phyloP scores from a whole-genome alignment of 2,888 invertebrate genomes.

The Cephus pulcher region DNA sequence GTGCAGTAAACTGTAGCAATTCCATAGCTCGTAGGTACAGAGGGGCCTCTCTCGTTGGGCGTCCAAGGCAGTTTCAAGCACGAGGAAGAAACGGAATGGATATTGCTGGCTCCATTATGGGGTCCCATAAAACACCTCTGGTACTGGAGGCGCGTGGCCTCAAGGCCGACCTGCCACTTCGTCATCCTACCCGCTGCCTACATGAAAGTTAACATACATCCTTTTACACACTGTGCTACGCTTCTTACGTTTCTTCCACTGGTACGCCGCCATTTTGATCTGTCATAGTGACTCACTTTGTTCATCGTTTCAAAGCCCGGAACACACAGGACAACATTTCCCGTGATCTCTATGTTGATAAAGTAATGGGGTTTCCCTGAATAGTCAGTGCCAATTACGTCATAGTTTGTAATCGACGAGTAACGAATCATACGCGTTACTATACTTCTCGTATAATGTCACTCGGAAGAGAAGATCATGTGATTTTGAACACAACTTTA shows the following conservation, averaged over 20 bases:
- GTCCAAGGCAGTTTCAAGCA: slow-evolving; percentile 8
- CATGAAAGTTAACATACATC: slow-evolving; percentile 31
- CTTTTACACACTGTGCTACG: slow-evolving; percentile 31
- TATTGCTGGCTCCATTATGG: slow-evolving; percentile 57
- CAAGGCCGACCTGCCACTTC: slow-evolving; percentile 49
- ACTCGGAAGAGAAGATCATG: not conserved
- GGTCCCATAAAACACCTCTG: slow-evolving; percentile 29
- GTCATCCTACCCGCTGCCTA: slow-evolving; percentile 27
- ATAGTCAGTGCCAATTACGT: not conserved
- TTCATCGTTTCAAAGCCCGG: not conserved
- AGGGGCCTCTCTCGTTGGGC: slow-evolving; percentile 1
- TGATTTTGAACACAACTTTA: too few species aligned
- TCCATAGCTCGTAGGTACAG: not conserved
- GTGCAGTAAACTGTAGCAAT: slow-evolving; percentile 32
- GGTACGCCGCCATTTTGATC: not conserved
- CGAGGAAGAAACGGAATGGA: slow-evolving; percentile 39
- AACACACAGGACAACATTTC: not conserved
- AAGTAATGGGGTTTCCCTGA: not conserved
- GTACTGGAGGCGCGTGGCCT: slow-evolving; percentile 50
- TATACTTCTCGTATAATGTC: not conserved
- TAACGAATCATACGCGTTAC: not conserved
- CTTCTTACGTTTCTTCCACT: slow-evolving; percentile 16
- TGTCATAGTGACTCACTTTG: not conserved
- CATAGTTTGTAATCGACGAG: not conserved
- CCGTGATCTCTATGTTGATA: not conserved